Base-by-base conservation (phyloP, 2,113 vertebrate genomes). In the Takifugu bimaculatus region DNA sequence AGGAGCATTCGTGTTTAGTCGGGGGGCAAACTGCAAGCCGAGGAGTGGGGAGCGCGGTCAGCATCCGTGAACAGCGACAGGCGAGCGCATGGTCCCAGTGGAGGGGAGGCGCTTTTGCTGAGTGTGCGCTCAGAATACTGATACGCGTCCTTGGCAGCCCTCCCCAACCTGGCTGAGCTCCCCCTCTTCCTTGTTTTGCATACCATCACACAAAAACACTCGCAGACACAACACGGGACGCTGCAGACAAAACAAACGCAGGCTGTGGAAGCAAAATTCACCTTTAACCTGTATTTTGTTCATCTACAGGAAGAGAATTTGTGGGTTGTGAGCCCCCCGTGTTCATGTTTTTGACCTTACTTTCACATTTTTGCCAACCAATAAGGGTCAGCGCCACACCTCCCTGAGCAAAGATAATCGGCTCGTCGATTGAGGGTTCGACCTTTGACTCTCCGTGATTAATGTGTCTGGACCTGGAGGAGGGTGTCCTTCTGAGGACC, bases 61-160 rank as follows among this genome's bases (percentile, higher is more conserved):
- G 87, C 83, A 79, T 87, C 75, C 72, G 26, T 68, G 84, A 89
- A 66, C 79, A 78, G 82, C 60, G 42, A 65, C 59, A 50, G 77
- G 71, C 44, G 65, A 68, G 74, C 63, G 49, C 59, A 74, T 35
- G 72, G 78, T 90, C 86, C 83, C 85, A 52, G 5, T 68, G 86
- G 86, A 86, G 66, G 67, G 59, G 55, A 26, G 78, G 80, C 29
- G 68, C 50, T 78, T 87, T 85, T 12, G 77, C 87, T 87, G 90
- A 89, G 79, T 60, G 52, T 83, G 84, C 83, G 57, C 65, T 80
- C 14, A 44, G 88, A 88, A 90, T 90, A 90, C 87, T 88, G 84
- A 89, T 89, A 66, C 65, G 15, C 5, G 12, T 50, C 45, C 68
- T 67, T 63, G 53, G 62, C 28, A 57, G 70, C 65, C 57, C 54